Evolutionary conservation across 92 coral and sea anemone species (phyloP).

Genomic region (Porites lobata): DNA sequence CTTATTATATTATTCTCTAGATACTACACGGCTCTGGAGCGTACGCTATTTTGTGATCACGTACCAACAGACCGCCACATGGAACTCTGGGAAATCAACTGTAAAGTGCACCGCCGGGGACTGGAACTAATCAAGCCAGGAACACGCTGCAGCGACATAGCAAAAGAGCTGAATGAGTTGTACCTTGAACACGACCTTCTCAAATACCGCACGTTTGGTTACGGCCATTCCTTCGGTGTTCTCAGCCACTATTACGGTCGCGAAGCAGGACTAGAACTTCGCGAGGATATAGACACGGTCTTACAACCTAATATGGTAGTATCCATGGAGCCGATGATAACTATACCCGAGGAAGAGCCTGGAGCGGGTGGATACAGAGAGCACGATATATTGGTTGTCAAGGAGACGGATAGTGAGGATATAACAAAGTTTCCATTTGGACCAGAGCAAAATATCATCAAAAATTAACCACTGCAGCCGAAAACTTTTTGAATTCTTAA

Average conservation of each 20-base stretch:
- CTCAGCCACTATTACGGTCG: constrained; percentile 95
- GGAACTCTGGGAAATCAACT: constrained; percentile 92
- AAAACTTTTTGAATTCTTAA: background rate
- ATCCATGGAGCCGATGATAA: constrained; percentile 95
- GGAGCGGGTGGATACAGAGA: constrained; percentile 97
- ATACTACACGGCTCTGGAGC: constrained; percentile 87
- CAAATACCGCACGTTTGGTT: constrained; percentile 90
- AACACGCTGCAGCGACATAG: constrained; percentile 85
- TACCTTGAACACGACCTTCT: constrained; percentile 79
- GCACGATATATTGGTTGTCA: constrained; percentile 89
- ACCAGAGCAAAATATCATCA: constrained; percentile 77
- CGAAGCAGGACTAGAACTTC: constrained; percentile 92
- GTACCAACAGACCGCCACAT: constrained; percentile 92
- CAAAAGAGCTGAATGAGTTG: constrained; percentile 87
- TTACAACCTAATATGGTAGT: constrained; percentile 92
- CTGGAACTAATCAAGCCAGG: constrained; percentile 92
- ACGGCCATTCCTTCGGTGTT: constrained; percentile 95
- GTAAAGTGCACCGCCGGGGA: constrained; percentile 91
- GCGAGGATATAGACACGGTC: constrained; percentile 90
- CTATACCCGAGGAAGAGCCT: constrained; percentile 89
- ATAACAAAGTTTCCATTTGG: constrained; percentile 92
- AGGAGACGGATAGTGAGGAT: constrained; percentile 74
- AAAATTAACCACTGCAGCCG: constrained; percentile 37
- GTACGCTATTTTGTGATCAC: constrained; percentile 92
- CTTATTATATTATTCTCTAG: constrained; percentile 29